These are phyloP conservation scores for Trinorchestia longiramus DNA, from an alignment of 1,140 invertebrate genomes.

Conservation along the genomic window DNA sequence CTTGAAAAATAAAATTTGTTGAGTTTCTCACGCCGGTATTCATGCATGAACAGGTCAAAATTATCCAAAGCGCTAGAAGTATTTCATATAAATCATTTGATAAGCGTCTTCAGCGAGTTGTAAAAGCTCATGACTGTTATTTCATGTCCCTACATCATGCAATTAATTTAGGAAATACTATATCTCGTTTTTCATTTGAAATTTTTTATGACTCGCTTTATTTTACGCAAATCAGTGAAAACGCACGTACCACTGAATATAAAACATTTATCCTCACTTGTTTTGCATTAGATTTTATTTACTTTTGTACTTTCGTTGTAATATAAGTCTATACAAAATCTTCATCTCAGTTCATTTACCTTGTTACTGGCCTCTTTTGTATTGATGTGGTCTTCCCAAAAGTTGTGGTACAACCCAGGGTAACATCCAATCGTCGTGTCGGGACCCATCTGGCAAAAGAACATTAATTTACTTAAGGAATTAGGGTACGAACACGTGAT, in stretches of 20 bases:
- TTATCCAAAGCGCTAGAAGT: too few species aligned
- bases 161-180: not conserved
- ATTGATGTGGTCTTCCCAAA: conserved; percentile 60
- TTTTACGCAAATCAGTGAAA: not conserved
- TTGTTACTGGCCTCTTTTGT: conserved; percentile 37
- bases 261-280: not conserved
- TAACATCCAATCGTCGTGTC: conserved; percentile 32
- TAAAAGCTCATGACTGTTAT: too few species aligned
- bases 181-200: not conserved
- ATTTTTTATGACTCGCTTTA: too few species aligned
- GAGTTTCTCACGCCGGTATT: too few species aligned
- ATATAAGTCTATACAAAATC: not conserved
- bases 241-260: not conserved
- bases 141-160: too few species aligned
- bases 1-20: too few species aligned
- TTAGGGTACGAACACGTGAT: not conserved
- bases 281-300: not conserved
- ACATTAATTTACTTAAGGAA: not conserved
- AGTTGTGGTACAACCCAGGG: conserved; percentile 63
- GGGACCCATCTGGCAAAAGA: not conserved
- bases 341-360: not conserved
- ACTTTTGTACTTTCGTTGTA: not conserved
- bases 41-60: too few species aligned
- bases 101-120: too few species aligned
- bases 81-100: too few species aligned